Evolutionary conservation across 2,113 vertebrate genomes (phyloP), one percentile per base, ranked within the genome.

Genomic region (Octodon degus): DNA sequence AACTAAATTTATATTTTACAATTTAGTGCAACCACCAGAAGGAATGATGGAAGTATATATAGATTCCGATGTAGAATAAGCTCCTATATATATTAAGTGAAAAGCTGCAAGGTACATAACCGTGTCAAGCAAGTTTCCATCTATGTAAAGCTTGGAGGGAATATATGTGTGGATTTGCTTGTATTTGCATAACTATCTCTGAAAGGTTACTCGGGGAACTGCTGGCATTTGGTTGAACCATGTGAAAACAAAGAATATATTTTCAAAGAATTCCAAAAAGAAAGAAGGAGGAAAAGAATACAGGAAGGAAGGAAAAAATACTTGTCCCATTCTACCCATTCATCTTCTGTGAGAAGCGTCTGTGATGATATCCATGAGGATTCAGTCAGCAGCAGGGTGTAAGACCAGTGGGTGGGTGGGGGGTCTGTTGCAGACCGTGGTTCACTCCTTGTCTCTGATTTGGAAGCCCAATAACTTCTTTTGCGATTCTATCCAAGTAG

Each of bases 161-260:
- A 67, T 22, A 47, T 40, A 16, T 63, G 27, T n/a, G 25, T 63
- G 43, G 30, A 50, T 80, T 93, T 95, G 34, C 40, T 91, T 83
- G 32, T n/a, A 40, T 80, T 93, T 95, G 34, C 40, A 91, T 83
- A 76, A 30, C 32, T 76, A 58, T 55, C 60, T 95, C 70, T 86
- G 83, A 60, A 93, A 63, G 19, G 9, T 84, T 84, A 89, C 65
- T 92, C 60, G 7, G 81, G 89, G 47, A 79, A 82, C 67, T 22
- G 19, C 79, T 72, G 68, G 86, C 27, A 81, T 86, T 74, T 85
- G 86, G 34, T 82, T 70, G 83, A 91, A 65, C 63, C 20, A 83
- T 27, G 11, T 76, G 74, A 58, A 96, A 90, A 90, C 67, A 90
- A 89, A 79, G 32, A 83, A 91, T 86, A 25, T 82, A 53, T 74